phyloP scores from a whole-genome alignment of 2,113 vertebrate species.

The Burhinus oedicnemus region DNA sequence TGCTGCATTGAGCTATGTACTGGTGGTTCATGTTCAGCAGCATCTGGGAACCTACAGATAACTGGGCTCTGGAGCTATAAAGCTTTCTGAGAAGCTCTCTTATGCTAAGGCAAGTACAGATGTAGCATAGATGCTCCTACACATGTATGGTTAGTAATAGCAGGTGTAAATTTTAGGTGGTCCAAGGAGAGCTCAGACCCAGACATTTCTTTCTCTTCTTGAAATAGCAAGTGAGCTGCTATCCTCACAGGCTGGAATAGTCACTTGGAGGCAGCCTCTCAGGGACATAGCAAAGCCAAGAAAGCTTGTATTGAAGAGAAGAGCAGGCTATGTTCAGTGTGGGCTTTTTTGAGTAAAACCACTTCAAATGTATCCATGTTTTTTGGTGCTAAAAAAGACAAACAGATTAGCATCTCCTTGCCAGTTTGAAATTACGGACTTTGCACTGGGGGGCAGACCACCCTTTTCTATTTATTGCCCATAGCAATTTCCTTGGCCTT shows the following conservation, averaged over 20 bases:
- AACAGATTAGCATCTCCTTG: neutral
- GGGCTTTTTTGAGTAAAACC: neutral
- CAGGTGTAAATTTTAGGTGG: neutral
- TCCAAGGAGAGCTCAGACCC: neutral
- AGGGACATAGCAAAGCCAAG: neutral
- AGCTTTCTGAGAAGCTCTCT: neutral
- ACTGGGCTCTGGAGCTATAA: neutral
- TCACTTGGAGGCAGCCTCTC: neutral
- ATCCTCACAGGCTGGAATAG: neutral
- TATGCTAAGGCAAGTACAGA: neutral
- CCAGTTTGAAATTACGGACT: neutral
- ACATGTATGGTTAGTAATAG: accelerated
- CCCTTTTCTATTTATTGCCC: conserved; percentile 20
- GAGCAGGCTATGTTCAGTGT: neutral
- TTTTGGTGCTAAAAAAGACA: neutral
- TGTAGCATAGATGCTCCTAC: neutral
- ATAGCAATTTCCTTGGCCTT: conserved; percentile 12
- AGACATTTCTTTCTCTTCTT: neutral
- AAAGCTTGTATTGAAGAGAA: neutral
- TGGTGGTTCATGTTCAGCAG: neutral
- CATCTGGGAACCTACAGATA: neutral
- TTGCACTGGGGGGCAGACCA: neutral
- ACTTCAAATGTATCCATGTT: neutral
- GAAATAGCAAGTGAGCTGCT: neutral
- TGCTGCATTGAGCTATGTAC: neutral